These are phyloP conservation scores for Chloromyia formosa DNA, from an alignment of 2,888 invertebrate species.

Conservation along the genomic window DNA sequence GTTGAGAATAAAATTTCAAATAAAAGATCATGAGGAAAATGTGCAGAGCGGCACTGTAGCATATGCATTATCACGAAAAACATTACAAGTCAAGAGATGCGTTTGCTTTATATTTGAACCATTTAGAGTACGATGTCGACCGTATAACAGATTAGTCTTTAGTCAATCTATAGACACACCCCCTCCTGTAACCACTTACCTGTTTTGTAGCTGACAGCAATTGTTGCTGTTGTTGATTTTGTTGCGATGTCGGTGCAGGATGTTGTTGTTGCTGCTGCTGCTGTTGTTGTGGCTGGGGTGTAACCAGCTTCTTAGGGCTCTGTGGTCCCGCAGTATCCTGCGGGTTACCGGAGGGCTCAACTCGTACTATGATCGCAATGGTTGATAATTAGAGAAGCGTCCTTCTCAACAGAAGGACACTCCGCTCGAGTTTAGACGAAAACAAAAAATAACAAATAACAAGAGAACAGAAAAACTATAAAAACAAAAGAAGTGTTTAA, in stretches of 20 bases:
- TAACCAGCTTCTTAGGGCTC: conserved; percentile 51
- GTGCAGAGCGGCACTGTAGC: too few relatives aligned
- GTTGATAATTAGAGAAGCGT: conserved; percentile 47
- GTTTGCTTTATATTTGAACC: too few relatives aligned
- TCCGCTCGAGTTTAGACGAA: conserved; percentile 40
- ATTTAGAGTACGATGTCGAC: too few relatives aligned
- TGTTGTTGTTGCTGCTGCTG: conserved; percentile 37
- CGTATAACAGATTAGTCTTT: too few relatives aligned
- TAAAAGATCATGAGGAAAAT: too few relatives aligned
- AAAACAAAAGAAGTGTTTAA: neutral
- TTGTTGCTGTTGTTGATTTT: conserved; percentile 8
- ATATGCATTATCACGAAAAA: too few relatives aligned
- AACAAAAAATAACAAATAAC: conserved; percentile 34
- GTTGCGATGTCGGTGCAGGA: neutral
- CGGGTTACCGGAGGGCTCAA: conserved; percentile 57
- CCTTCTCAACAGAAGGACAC: conserved; percentile 47
- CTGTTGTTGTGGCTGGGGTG: conserved; percentile 45
- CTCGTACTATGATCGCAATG: conserved; percentile 59
- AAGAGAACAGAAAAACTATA: conserved; percentile 10
- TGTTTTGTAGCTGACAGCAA: conserved; percentile 34
- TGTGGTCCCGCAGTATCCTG: conserved; percentile 56
- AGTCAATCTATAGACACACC: too few relatives aligned
- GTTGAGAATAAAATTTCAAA: too few relatives aligned
- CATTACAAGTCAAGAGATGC: too few relatives aligned
- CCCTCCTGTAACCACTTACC: neutral